A percentile compares a stretch with the other conserved stretches of the same genome.
These are phyloP conservation scores for Acrobasis suavella DNA, from an alignment of 2,888 invertebrate genomes.

Conservation along the genomic window DNA sequence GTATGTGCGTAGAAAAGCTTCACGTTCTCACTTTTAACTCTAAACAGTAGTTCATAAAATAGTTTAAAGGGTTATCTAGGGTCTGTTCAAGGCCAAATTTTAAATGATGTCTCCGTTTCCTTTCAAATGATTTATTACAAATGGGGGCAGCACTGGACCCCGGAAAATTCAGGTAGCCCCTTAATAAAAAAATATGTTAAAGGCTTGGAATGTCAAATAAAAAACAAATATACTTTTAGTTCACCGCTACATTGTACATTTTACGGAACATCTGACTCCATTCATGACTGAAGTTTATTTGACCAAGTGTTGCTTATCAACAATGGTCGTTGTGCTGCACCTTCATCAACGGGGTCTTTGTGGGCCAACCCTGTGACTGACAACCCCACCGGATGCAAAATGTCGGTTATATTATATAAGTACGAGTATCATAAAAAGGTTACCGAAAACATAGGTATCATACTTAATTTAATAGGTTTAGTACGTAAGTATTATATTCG, in stretches of 20 bases:
- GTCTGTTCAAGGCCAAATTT: too few relatives aligned
- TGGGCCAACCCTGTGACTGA: slow-evolving; percentile 38
- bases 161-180: too few relatives aligned
- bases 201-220: slow-evolving; percentile 14
- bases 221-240: slow-evolving; percentile 1
- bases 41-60: too few relatives aligned
- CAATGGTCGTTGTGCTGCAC: slow-evolving; percentile 47
- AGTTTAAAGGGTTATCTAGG: too few relatives aligned
- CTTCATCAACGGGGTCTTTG: slow-evolving; percentile 59
- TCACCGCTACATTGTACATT: slow-evolving; percentile 19
- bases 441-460: slow-evolving; percentile 24
- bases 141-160: too few relatives aligned
- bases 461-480: too few relatives aligned
- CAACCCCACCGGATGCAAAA: slow-evolving; percentile 63
- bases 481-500: too few relatives aligned
- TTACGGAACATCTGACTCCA: slow-evolving; percentile 29
- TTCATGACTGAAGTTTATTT: slow-evolving; percentile 46
- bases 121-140: too few relatives aligned
- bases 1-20: too few relatives aligned
- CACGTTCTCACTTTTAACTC: too few relatives aligned
- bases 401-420: slow-evolving; percentile 31
- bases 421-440: slow-evolving; percentile 38
- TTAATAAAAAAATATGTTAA: background rate
- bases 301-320: slow-evolving; percentile 76
- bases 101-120: too few relatives aligned